Conservation (phyloP, 2,888 invertebrate species). For the Eurytoma adleriae region DNA sequence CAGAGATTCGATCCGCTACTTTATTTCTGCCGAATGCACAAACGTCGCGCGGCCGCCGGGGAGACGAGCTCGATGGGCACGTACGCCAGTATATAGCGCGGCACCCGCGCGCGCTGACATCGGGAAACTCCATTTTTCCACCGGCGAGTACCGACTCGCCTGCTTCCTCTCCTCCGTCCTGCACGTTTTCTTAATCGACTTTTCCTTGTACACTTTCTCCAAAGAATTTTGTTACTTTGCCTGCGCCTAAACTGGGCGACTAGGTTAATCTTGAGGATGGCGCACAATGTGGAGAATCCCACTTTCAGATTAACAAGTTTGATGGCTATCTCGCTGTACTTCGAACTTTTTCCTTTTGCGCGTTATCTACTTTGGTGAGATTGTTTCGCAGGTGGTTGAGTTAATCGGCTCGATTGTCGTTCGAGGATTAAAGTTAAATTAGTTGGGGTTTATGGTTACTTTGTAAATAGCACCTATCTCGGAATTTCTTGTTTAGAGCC, state of each 20-base stretch:
- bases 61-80: conserved; percentile 49
- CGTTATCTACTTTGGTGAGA: background rate
- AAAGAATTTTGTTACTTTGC: background rate
- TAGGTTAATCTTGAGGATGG: conserved; percentile 26
- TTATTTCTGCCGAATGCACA: conserved; percentile 65
- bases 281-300: background rate
- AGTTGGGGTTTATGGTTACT: too few species aligned
- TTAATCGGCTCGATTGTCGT: background rate
- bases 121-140: conserved; percentile 56
- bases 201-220: conserved; percentile 17
- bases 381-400: background rate
- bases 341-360: background rate
- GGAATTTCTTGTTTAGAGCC: too few species aligned
- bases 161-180: too few species aligned
- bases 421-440: too few species aligned
- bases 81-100: conserved; percentile 31
- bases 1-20: conserved; percentile 65
- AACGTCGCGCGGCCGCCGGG: conserved; percentile 50
- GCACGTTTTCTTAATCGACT: conserved; percentile 49
- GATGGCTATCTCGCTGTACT: background rate
- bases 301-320: conserved; percentile 35
- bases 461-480: too few species aligned
- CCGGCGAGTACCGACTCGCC: conserved; percentile 31
- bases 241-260: background rate
- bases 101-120: conserved; percentile 20